Evolutionary conservation across 2,888 invertebrate species (phyloP).

Genomic region (Meganola albula): DNA sequence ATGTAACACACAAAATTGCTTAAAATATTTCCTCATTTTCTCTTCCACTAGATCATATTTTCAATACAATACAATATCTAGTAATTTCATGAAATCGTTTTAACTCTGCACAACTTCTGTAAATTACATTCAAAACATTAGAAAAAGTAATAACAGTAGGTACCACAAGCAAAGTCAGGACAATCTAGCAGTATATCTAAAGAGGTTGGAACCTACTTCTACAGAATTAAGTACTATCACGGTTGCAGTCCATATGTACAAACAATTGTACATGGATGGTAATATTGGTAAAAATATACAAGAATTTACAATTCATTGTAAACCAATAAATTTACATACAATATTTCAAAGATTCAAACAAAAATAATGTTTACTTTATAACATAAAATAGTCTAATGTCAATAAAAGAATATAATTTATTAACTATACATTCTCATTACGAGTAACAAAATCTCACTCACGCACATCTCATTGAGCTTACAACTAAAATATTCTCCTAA

Average conservation of each 20-base stretch:
- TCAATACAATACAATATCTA: conserved; percentile 39
- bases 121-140: conserved; percentile 23
- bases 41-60: conserved; percentile 38
- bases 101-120: conserved; percentile 27
- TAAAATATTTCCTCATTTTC: conserved; percentile 45
- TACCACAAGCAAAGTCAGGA: conserved; percentile 30
- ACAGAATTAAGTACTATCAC: conserved; percentile 66
- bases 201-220: conserved; percentile 40
- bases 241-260: conserved; percentile 54
- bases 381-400: conserved; percentile 36
- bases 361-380: conserved; percentile 33
- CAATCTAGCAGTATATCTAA: conserved; percentile 46
- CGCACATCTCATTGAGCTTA: conserved; percentile 36
- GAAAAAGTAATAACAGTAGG: conserved; percentile 18
- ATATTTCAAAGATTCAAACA: conserved; percentile 31
- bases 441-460: conserved; percentile 49
- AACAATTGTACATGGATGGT: conserved; percentile 8
- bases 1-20: conserved; percentile 48
- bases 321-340: too few species aligned
- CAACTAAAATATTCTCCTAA: conserved; percentile 35
- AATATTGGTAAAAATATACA: conserved; percentile 16
- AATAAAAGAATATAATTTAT: conserved; percentile 59
- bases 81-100: conserved; percentile 38
- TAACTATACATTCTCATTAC: conserved; percentile 46
- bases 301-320: conserved; percentile 28